These are phyloP conservation scores for Stenchaetothrips biformis DNA, from an alignment of 2,888 invertebrate species.

Conservation along the genomic window DNA sequence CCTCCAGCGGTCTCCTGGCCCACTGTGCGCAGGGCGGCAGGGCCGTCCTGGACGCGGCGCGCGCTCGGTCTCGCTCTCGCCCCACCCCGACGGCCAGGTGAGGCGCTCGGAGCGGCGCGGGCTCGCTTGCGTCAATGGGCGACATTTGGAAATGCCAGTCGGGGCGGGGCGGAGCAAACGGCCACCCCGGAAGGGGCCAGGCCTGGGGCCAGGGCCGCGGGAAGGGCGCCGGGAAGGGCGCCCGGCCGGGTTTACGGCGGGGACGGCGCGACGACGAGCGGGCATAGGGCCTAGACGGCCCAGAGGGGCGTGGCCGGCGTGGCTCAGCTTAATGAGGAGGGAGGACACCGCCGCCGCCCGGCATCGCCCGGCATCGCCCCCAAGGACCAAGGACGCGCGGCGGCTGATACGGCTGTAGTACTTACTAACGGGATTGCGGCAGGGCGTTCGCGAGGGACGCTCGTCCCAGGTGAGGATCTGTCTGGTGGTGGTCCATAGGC, in stretches of 20 bases:
- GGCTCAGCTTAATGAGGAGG: background rate
- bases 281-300: background rate
- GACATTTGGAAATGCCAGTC: constrained; percentile 17
- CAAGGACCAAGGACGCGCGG: too few relatives aligned
- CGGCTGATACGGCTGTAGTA: too few relatives aligned
- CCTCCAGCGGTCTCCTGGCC: too few relatives aligned
- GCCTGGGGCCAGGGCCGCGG: too few relatives aligned
- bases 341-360: background rate
- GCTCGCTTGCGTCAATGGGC: background rate
- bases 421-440: too few relatives aligned
- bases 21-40: background rate
- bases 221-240: too few relatives aligned
- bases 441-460: too few relatives aligned
- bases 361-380: background rate
- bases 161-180: background rate
- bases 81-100: background rate
- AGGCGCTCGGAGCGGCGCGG: background rate
- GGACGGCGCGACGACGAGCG: background rate
- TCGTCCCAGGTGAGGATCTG: too few relatives aligned
- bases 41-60: too few relatives aligned
- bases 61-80: background rate
- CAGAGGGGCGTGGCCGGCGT: background rate
- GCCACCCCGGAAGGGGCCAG: too few relatives aligned
- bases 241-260: too few relatives aligned
- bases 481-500: too few relatives aligned